Conservation (phyloP, 2,888 invertebrate genomes). For the Salticus scenicus region DNA sequence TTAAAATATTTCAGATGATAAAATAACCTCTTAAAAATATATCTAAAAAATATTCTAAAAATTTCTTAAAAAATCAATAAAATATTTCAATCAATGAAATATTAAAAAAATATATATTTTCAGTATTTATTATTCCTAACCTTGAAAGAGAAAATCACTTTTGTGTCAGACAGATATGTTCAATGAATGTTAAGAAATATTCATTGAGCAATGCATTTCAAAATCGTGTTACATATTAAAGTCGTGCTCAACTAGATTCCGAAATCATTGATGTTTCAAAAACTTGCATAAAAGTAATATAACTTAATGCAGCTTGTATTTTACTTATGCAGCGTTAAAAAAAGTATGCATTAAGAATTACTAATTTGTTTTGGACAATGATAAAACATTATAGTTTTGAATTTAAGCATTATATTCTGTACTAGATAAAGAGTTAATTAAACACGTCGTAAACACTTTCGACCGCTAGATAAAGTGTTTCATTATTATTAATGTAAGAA, state of each 20-base stretch:
- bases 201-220: not conserved
- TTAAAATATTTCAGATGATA: too few relatives aligned
- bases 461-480: too few relatives aligned
- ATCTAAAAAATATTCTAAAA: too few relatives aligned
- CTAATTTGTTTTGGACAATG: not conserved
- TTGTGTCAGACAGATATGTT: not conserved
- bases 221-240: constrained; percentile 7
- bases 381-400: not conserved
- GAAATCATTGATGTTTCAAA: constrained; percentile 4
- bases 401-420: too few relatives aligned
- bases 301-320: not conserved
- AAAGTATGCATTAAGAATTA: not conserved
- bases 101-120: too few relatives aligned
- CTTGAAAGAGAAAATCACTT: not conserved
- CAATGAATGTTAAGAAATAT: not conserved
- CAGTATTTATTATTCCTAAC: not conserved
- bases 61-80: too few relatives aligned
- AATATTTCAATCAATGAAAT: too few relatives aligned
- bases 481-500: too few relatives aligned
- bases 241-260: not conserved
- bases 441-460: too few relatives aligned
- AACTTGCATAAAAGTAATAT: not conserved
- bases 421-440: too few relatives aligned
- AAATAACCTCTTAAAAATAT: too few relatives aligned
- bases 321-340: not conserved